Percentiles rank a stretch among this genome's conserved stretches.
phyloP scores from a whole-genome alignment of 2,888 invertebrate species.

The Calliopum simillimum region DNA sequence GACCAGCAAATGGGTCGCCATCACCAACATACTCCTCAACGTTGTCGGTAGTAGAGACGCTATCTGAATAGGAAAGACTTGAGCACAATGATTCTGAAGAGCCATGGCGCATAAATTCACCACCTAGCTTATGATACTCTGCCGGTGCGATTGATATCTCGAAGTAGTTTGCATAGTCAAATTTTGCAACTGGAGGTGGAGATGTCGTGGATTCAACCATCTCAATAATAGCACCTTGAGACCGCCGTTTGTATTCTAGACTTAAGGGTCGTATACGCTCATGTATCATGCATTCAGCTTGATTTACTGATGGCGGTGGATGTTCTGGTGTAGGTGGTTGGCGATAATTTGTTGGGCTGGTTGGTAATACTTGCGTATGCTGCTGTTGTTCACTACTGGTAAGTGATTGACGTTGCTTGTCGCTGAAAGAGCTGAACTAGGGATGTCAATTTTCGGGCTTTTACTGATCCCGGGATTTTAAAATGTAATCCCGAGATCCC shows the following conservation, averaged over 20 bases:
- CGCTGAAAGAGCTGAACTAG: slow-evolving; percentile 49
- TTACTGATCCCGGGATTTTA: too few species aligned
- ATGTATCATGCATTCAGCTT: slow-evolving; percentile 90
- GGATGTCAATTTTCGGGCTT: too few species aligned
- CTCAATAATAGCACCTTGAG: slow-evolving; percentile 45
- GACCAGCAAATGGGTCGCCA: slow-evolving; percentile 81
- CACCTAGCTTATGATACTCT: slow-evolving; percentile 60
- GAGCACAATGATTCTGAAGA: slow-evolving; percentile 79
- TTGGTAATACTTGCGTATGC: slow-evolving; percentile 69
- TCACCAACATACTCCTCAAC: slow-evolving; percentile 89
- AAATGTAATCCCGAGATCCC: too few species aligned
- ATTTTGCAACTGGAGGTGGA: slow-evolving; percentile 48
- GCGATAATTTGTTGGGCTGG: slow-evolving; percentile 89
- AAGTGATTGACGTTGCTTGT: slow-evolving; percentile 50
- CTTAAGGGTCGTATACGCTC: slow-evolving; percentile 89
- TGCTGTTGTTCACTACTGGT: slow-evolving; percentile 56
- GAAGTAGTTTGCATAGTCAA: slow-evolving; percentile 36
- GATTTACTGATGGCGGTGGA: slow-evolving; percentile 90
- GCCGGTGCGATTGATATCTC: too few species aligned
- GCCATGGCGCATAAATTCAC: slow-evolving; percentile 31
- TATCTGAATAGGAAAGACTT: slow-evolving; percentile 79
- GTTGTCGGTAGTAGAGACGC: slow-evolving; percentile 80
- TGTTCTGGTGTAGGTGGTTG: slow-evolving; percentile 96
- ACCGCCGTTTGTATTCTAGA: slow-evolving; percentile 75
- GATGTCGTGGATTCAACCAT: slow-evolving; percentile 69